A percentile compares a stretch with the other conserved stretches of the same genome.
phyloP scores from a whole-genome alignment of 2,797 vertebrate genomes.

The Tangara arthus region DNA sequence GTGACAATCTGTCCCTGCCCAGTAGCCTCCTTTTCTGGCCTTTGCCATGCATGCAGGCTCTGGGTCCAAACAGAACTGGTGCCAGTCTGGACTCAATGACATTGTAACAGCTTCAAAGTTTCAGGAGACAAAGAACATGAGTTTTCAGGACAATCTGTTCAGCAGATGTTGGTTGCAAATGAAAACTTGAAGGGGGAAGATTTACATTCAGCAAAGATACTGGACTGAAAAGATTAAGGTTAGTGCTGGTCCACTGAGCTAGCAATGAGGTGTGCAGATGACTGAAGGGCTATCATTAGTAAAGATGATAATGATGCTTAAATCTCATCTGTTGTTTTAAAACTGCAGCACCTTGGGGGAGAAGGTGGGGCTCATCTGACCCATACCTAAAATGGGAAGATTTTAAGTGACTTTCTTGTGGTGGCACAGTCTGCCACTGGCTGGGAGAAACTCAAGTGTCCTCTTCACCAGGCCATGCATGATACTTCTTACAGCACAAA shows the following conservation, averaged over 20 bases:
- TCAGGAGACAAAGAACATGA: background rate
- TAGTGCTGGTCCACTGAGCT: background rate
- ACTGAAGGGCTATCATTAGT: background rate
- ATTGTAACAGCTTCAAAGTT: background rate
- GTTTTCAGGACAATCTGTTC: background rate
- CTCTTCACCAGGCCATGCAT: background rate
- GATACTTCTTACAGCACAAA: background rate
- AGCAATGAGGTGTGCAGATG: background rate
- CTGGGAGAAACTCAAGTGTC: background rate
- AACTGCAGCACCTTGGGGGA: background rate
- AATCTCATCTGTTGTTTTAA: background rate
- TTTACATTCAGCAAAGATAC: background rate
- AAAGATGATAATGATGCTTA: background rate
- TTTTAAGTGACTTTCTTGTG: background rate
- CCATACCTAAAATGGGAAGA: background rate
- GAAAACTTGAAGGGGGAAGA: background rate
- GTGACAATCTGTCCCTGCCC: background rate
- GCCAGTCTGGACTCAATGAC: background rate
- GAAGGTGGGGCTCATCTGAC: background rate
- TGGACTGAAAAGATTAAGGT: background rate
- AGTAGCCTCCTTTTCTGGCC: background rate
- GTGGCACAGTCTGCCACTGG: background rate
- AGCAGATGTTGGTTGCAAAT: background rate
- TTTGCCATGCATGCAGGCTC: background rate
- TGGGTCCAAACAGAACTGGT: background rate